Conservation (phyloP, 2,888 invertebrate species). For the Microctonus brassicae region DNA sequence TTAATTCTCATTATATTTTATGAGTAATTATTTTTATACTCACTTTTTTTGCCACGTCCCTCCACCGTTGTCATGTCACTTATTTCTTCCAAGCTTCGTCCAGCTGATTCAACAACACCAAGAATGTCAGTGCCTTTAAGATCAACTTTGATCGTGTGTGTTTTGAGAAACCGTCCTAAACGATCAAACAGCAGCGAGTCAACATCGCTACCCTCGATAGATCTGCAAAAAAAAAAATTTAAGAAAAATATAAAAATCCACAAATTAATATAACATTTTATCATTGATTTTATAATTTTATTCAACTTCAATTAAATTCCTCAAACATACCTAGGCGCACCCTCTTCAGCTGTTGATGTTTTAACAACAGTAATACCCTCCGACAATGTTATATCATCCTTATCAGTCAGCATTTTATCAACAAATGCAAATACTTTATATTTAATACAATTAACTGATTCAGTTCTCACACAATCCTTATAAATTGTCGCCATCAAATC, state of each 20-base stretch:
- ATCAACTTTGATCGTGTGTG: slow-evolving; percentile 87
- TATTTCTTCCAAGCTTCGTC: slow-evolving; percentile 80
- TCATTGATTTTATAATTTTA: neutral
- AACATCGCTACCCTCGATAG: slow-evolving; percentile 70
- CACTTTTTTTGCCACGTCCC: slow-evolving; percentile 84
- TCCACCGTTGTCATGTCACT: slow-evolving; percentile 72
- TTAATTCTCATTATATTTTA: neutral
- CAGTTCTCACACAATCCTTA: slow-evolving; percentile 84
- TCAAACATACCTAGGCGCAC: slow-evolving; percentile 80
- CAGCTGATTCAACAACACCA: slow-evolving; percentile 83
- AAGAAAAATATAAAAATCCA: neutral
- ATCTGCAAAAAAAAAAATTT: slow-evolving; percentile 50
- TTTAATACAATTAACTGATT: slow-evolving; percentile 87
- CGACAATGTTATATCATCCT: slow-evolving; percentile 83
- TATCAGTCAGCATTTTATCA: slow-evolving; percentile 86
- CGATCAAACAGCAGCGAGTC: slow-evolving; percentile 78
- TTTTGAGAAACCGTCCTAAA: slow-evolving; percentile 81
- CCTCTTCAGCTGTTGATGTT: slow-evolving; percentile 78
- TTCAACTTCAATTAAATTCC: slow-evolving; percentile 70
- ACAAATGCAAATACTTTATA: slow-evolving; percentile 89
- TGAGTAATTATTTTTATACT: slow-evolving; percentile 61
- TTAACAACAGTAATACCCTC: slow-evolving; percentile 89
- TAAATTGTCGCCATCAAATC: slow-evolving; percentile 84
- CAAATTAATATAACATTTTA: neutral
- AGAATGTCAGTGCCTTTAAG: slow-evolving; percentile 87